These are phyloP conservation scores for Peromyscus aztecus DNA, from an alignment of 2,797 vertebrate genomes.

Conservation along the genomic window DNA sequence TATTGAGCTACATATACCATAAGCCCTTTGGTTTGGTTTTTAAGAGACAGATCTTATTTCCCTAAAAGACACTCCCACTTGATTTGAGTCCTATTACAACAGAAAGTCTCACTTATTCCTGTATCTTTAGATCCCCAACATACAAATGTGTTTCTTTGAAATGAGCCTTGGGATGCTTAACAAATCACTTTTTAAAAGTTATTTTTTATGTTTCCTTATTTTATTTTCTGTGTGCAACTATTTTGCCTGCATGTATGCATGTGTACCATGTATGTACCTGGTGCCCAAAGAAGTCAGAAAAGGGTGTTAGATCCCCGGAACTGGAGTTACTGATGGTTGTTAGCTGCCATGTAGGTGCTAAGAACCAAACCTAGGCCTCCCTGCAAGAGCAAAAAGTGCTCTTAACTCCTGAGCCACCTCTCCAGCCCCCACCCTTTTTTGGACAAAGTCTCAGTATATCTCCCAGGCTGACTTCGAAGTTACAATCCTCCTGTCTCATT, in stretches of 20 bases:
- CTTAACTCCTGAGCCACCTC: neutral
- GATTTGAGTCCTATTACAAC: neutral
- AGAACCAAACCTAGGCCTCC: neutral
- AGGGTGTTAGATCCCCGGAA: neutral
- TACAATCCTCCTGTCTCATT: neutral
- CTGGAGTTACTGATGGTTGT: neutral
- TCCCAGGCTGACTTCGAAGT: neutral
- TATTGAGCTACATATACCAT: neutral
- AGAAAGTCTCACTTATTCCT: neutral
- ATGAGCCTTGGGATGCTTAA: neutral
- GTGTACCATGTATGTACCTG: neutral
- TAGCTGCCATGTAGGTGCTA: too few relatives aligned
- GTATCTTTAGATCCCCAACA: neutral
- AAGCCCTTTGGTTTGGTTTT: neutral
- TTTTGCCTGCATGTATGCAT: neutral
- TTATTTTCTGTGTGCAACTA: neutral
- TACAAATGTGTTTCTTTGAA: neutral
- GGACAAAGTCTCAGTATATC: neutral
- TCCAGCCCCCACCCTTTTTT: neutral
- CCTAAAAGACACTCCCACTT: neutral
- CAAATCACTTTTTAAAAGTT: neutral
- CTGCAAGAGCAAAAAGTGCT: neutral
- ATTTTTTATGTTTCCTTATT: neutral
- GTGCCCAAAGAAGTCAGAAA: neutral
- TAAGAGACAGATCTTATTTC: neutral